Base-by-base conservation (phyloP, 2,888 invertebrate genomes). In the Eustalomyia histrio region DNA sequence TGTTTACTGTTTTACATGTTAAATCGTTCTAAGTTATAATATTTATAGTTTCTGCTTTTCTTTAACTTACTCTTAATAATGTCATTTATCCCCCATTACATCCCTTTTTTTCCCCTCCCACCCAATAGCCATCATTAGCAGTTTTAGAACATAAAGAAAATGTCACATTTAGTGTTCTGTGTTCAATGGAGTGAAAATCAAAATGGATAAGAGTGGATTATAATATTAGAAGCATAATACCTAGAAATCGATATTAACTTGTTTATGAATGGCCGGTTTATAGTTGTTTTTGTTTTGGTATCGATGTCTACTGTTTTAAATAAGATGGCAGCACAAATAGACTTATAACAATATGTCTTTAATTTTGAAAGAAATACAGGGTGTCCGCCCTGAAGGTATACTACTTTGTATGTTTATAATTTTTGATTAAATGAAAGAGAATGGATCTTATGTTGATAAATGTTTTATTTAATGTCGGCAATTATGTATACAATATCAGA, bases 131-230 rank as follows among this genome's bases (percentile, higher is more conserved):
- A 35, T 33, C 16, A 43, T 18, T 35, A 64, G 3, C 18, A 35
- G 52, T 14, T n/a, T n/a, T 14, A 29, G 29, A 29, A 29, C 29
- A 29, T 21, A 24, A 52, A 18, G n/a, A 63, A 47, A 64, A 33
- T 64, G 50, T 33, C 52, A 65, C 52, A 33, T 52, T 64, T 53
- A 21, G 53, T 53, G 33, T 53, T 2, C 53, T 18, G 14, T 53
- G 61, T 53, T 72, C 43, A 73, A 64, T 73, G 33, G 57, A 58
- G 57, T 64, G 64, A 47, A 73, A 73, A 57, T 64, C 73, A 55
- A 64, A 57, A 64, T 57, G 33, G 50, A 64, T 64, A 73, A 73
- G 74, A 52, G 17, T 29, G 18, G 2, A 18, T 18, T 50, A 29
- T 17, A 64, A 29, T 16, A 63, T 24, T 63, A 39, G 39, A 39